Evolutionary conservation across 2,888 invertebrate species (phyloP).

Genomic region (Drosophila anomelani): DNA sequence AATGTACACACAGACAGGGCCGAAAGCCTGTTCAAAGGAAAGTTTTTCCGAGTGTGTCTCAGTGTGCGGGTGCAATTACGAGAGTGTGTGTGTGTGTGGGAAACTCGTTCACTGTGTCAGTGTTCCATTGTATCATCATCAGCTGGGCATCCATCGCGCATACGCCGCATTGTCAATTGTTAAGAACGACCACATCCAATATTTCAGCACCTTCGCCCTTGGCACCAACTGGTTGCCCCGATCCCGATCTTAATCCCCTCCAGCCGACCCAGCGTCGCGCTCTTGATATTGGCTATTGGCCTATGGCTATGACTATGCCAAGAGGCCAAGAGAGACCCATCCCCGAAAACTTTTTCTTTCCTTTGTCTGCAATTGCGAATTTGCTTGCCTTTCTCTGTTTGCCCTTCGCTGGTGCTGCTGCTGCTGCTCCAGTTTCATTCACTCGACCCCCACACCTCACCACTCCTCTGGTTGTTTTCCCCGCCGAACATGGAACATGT

Average conservation of each 20-base stretch:
- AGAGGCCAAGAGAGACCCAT: conserved; percentile 3
- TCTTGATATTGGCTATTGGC: conserved; percentile 77
- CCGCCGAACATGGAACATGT: conserved; percentile 73
- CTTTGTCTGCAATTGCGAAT: conserved; percentile 15
- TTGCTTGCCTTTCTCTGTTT: conserved; percentile 46
- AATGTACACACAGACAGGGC: conserved; percentile 52
- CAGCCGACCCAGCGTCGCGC: conserved; percentile 56
- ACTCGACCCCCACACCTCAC: neutral
- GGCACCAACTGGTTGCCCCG: conserved; percentile 61
- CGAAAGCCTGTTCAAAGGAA: conserved; percentile 51
- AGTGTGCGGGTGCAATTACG: conserved; percentile 27
- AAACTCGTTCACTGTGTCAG: conserved; percentile 79
- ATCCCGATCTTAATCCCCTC: conserved; percentile 38
- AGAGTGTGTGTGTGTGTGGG: conserved; percentile 34
- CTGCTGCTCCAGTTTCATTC: conserved; percentile 66
- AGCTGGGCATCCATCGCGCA: conserved; percentile 71
- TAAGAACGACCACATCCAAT: conserved; percentile 32
- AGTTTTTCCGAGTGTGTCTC: conserved; percentile 29
- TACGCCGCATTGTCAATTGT: conserved; percentile 75
- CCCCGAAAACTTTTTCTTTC: neutral
- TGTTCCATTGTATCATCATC: conserved; percentile 65
- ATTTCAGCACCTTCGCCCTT: conserved; percentile 54
- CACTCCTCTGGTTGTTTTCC: conserved; percentile 12
- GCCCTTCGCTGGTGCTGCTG: conserved; percentile 34
- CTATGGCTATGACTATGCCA: conserved; percentile 41